Conservation (phyloP, 2,888 invertebrate species). For the Lithophane leautieri region DNA sequence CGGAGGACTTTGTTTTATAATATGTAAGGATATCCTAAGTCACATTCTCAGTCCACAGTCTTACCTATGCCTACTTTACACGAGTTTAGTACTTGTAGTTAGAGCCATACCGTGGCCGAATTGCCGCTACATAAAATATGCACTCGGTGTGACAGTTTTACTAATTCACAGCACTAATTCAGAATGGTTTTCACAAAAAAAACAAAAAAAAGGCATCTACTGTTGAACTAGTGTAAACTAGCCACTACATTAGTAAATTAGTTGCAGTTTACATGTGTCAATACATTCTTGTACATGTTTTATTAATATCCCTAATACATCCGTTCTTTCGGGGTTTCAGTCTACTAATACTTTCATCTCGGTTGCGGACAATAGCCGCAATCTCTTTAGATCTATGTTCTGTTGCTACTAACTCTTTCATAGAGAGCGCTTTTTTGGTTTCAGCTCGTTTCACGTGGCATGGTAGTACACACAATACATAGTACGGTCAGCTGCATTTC, state of each 20-base stretch:
- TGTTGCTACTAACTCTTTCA: background rate
- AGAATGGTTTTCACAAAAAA: background rate
- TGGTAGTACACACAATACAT: background rate
- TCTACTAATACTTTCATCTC: slow-evolving; percentile 7
- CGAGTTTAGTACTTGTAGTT: background rate
- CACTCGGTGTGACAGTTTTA: background rate
- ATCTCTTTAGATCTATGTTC: slow-evolving; percentile 1
- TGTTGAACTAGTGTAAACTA: background rate
- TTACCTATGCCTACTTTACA: background rate
- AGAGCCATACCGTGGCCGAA: too few species aligned
- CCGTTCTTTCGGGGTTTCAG: background rate
- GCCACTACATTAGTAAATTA: background rate
- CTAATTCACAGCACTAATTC: background rate
- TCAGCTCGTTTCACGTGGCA: slow-evolving; percentile 1
- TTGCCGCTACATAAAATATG: background rate
- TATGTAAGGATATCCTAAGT: too few species aligned
- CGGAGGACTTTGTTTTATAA: too few species aligned
- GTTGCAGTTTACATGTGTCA: background rate
- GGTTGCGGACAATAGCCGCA: background rate
- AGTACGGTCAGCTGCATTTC: background rate
- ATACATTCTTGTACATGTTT: background rate
- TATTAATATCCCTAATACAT: slow-evolving; percentile 3
- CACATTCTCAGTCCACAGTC: too few species aligned
- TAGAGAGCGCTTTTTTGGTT: slow-evolving; percentile 12
- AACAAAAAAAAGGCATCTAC: background rate